Evolutionary conservation across 1,140 invertebrate genomes (phyloP).

Genomic region (Copidosoma floridanum): DNA sequence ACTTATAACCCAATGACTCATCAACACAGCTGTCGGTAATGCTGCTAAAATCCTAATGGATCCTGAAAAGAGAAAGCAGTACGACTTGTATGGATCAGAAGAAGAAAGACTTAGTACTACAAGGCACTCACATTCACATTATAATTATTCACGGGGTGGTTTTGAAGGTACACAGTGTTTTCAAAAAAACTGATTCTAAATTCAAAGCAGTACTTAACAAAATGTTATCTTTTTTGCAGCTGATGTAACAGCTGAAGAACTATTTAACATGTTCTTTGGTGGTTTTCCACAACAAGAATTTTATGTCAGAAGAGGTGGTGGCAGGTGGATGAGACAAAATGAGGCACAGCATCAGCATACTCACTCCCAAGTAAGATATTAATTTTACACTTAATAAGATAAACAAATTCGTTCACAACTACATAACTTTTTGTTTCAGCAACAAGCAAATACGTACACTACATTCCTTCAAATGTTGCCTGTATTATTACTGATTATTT

Average conservation of each 20-base stretch:
- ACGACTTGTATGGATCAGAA: slow-evolving; percentile 83
- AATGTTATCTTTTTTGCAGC: slow-evolving; percentile 50
- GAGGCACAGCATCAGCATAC: slow-evolving; percentile 50
- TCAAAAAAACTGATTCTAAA: background rate
- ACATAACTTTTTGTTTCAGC: slow-evolving; percentile 40
- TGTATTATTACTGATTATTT: slow-evolving; percentile 83
- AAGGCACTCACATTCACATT: slow-evolving; percentile 54
- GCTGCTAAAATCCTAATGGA: slow-evolving; percentile 93
- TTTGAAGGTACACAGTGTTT: slow-evolving; percentile 68
- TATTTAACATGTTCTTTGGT: slow-evolving; percentile 99
- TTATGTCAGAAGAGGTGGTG: slow-evolving; percentile 66
- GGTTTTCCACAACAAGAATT: slow-evolving; percentile 72
- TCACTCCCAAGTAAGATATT: slow-evolving; percentile 44
- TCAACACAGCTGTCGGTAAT: slow-evolving; percentile 78
- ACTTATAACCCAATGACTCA: background rate
- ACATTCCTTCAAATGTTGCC: slow-evolving; percentile 83
- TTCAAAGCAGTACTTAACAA: background rate
- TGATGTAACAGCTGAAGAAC: slow-evolving; percentile 94
- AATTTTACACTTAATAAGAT: background rate
- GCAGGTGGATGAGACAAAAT: slow-evolving; percentile 62
- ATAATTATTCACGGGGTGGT: slow-evolving; percentile 74
- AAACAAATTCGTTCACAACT: background rate
- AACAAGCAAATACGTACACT: slow-evolving; percentile 66
- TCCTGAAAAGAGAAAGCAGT: slow-evolving; percentile 89
- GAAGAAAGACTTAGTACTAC: slow-evolving; percentile 57